Evolutionary conservation across 2,113 vertebrate species (phyloP).

Genomic region (Cebidichthys violaceus): DNA sequence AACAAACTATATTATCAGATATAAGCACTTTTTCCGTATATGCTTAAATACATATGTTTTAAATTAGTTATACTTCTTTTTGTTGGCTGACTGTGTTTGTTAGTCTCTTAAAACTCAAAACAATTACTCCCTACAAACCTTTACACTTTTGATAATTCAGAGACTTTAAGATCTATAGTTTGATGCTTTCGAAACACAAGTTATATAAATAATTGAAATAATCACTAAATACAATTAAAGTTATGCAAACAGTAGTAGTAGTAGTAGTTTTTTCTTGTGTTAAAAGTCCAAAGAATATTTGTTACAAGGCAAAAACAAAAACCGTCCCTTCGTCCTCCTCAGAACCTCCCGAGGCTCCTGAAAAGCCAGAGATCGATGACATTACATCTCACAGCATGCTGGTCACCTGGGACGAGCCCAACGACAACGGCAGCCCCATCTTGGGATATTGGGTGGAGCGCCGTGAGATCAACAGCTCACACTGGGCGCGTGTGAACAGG

Average conservation of each 20-base stretch:
- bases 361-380: conserved; percentile 92
- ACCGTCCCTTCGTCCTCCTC: not conserved
- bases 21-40: not conserved
- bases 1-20: conserved; percentile 1
- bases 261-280: not conserved
- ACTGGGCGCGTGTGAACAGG: conserved; percentile 95
- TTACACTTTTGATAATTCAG: not conserved
- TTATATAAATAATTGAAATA: not conserved
- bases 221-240: not conserved
- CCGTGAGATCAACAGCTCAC: conserved; percentile 96
- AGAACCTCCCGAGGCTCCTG: conserved; percentile 95
- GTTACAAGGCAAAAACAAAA: not conserved
- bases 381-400: conserved; percentile 91
- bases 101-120: not conserved
- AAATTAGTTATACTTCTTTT: not conserved
- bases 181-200: not conserved
- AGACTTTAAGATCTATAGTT: not conserved
- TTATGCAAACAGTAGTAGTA: no score
- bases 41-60: not conserved
- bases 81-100: not conserved
- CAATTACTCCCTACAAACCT: no score
- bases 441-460: conserved; percentile 98
- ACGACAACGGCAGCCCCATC: conserved; percentile 96
- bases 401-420: conserved; percentile 94
- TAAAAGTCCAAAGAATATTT: not conserved